A percentile compares a stretch with the other conserved stretches of the same genome.
Conservation (phyloP, 2,113 vertebrate species). For the Arvicanthis niloticus region DNA sequence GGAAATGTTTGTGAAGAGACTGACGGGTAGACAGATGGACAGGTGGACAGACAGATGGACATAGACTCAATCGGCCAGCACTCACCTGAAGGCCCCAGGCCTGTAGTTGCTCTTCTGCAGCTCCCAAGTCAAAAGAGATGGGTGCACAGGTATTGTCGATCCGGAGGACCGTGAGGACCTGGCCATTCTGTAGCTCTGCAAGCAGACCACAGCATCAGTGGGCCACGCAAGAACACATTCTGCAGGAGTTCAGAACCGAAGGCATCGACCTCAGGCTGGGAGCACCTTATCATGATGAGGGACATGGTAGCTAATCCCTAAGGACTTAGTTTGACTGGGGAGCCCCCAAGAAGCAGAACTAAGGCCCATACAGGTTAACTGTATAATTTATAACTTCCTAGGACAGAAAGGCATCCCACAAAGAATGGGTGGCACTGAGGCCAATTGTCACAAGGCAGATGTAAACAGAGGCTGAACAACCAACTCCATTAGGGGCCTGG, state of each 20-base stretch:
- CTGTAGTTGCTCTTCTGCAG: constrained; percentile 82
- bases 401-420: neutral
- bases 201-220: constrained; percentile 28
- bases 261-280: neutral
- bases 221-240: neutral
- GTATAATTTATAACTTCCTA: neutral
- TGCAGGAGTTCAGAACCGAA: neutral
- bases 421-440: neutral
- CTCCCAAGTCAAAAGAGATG: constrained; percentile 82
- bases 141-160: constrained; percentile 78
- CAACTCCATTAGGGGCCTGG: no score
- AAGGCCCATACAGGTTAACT: neutral
- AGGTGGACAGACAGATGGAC: neutral
- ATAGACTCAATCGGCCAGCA: neutral
- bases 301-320: neutral
- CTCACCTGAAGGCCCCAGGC: constrained; percentile 87
- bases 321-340: neutral
- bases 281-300: neutral
- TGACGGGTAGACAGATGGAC: rapidly evolving
- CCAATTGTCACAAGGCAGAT: neutral
- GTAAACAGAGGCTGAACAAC: neutral
- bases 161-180: constrained; percentile 85
- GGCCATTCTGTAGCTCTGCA: constrained; percentile 84
- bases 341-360: neutral
- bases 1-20: neutral